Base-by-base conservation (phyloP, 2,113 vertebrate species). In the Gallinago undulata region DNA sequence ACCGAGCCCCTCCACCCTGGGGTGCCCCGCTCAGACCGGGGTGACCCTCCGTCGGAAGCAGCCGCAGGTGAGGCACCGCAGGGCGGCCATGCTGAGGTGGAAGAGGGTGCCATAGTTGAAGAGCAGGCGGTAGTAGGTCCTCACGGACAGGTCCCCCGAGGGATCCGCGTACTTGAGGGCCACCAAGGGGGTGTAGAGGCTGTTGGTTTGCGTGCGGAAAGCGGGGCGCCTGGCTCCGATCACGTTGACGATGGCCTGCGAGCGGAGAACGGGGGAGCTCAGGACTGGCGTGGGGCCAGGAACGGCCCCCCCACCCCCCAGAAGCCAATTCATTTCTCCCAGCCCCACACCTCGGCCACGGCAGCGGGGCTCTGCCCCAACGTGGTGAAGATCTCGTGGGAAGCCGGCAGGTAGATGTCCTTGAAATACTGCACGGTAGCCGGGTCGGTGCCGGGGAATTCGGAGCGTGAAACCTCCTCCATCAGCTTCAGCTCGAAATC, bases 31-130 rank as follows among this genome's bases (percentile, higher is more conserved):
- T 99, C 97, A 98, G 95, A 97, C 90, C 0, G 99, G 99, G 59
- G 94, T 92, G 45, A 99, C 92, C 66, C 98, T 97, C 37, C 98
- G 81, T 5, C 98, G 98, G 91, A 98, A 98, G 94, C 99, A 99
- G 95, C 97, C 98, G 73, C 99, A 99, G 12, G 98, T 98, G 95
- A 99, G 98, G 89, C 98, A 99, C 73, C 92, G 94, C 69, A 98
- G 88, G 59, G 96, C 23, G 6, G 60, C 76, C 7, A 98, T 95
- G 80, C 97, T 94, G 10, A 97, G 78, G 14, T 70, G 96, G 84
- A 99, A 97, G 37, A 98, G 18, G 4, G 68, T 75, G 5, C 97
- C 96, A 39, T 98, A 97, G 70, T 97, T 92, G 91, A 99, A 99
- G 89, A 98, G 96, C 66, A 99, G 93, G 51, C 94, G 89, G 76